Conservation (phyloP, 2,113 vertebrate species). For the Synchiropus splendidus region DNA sequence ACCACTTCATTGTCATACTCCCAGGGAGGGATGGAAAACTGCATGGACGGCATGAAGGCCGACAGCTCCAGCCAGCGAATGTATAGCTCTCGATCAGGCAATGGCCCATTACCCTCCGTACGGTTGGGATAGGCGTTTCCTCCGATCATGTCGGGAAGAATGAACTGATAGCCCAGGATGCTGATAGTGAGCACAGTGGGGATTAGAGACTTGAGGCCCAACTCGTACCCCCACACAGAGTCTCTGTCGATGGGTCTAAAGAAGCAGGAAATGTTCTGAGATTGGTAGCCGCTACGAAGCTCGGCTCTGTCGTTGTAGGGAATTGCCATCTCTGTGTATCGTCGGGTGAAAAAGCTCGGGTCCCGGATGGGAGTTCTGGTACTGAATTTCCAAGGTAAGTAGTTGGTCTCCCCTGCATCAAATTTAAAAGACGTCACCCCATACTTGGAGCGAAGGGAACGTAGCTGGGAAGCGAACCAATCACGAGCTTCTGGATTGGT, state of each 20-base stretch:
- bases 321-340: slow-evolving; percentile 86
- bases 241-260: slow-evolving; percentile 88
- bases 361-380: slow-evolving; percentile 74
- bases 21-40: slow-evolving; percentile 95
- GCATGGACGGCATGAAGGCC: slow-evolving; percentile 97
- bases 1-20: slow-evolving; percentile 84
- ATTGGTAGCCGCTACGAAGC: slow-evolving; percentile 85
- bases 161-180: slow-evolving; percentile 88
- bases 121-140: slow-evolving; percentile 74
- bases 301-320: slow-evolving; percentile 83
- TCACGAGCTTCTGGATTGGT: slow-evolving; percentile 81
- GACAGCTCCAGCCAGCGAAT: slow-evolving; percentile 94
- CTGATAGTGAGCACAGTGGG: slow-evolving; percentile 90
- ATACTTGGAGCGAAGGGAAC: slow-evolving; percentile 72
- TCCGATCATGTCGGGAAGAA: slow-evolving; percentile 83
- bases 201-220: slow-evolving; percentile 89
- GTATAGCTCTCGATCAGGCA: slow-evolving; percentile 88
- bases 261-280: slow-evolving; percentile 90
- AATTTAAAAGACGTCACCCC: slow-evolving; percentile 87
- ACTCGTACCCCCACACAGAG: slow-evolving; percentile 87
- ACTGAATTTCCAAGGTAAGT: slow-evolving; percentile 84
- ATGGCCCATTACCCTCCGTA: slow-evolving; percentile 51
- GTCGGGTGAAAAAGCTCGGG: slow-evolving; percentile 84
- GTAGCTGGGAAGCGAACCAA: slow-evolving; percentile 83
- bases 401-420: slow-evolving; percentile 87